Evolutionary conservation across 92 coral and sea anemone genomes (phyloP), one percentile per base, ranked within the genome.

Genomic region (Virgularia gustaviana): DNA sequence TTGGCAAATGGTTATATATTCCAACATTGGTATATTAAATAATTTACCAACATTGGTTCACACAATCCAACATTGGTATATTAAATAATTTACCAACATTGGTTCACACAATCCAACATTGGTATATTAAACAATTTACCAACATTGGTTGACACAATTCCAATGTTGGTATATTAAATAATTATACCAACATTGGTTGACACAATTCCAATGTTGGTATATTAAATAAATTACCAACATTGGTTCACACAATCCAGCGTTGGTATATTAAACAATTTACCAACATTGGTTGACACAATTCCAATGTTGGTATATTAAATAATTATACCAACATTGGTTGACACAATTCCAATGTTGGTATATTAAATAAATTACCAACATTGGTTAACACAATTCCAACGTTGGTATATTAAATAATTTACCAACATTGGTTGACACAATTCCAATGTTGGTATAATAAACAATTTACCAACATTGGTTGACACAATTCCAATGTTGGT

Each of bases 11-110:
- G 79, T 34, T 12, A 62, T 72, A 60, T 61, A 9, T 29, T 27
- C 58, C 79, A 79, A 79, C 71, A 44, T 49, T 72, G 84, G 79
- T 67, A 79, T 38, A 31, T 52, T 34, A 30, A 63, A 39, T 39
- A 1, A 63, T 36, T 20, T 63, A 63, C 70, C 49, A 63, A 63
- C 53, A 39, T 63, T 63, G 65, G 65, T 19, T 58, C 6, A 58
- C 65, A 25, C 34, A 20, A n/a, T n/a, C n/a, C n/a, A n/a, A 72
- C 67, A 72, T 38, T 57, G 78, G 68, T n/a, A 16, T 36, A 1
- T 20, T 34, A 12, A n/a, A n/a, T 23, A 72, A n/a, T 42, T 19
- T 23, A 34, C 81, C 81, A 76, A 76, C 10, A 33, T 76, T 49
- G 83, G 65, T 58, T 19, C 33, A 58, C 19, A 47, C 23, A 27